Base-by-base conservation (phyloP, 2,888 invertebrate genomes). In the Tiliacea aurago region DNA sequence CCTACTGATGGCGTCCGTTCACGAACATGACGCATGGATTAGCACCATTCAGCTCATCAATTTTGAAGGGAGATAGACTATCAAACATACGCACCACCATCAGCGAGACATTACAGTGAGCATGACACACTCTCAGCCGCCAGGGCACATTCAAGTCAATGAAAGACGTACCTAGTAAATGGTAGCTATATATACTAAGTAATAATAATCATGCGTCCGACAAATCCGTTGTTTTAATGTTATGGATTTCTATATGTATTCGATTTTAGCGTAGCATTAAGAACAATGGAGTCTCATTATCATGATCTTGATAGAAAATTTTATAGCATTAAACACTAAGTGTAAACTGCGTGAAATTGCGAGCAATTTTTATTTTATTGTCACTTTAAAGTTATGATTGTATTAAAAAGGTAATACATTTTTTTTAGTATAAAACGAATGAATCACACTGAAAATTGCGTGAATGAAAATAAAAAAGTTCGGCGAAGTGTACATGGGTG, bases 301-400 rank as follows among this genome's bases (percentile, higher is more conserved):
- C 45, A 63, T n/a, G 47, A 69, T 43, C 33, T 68, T 76, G 7
- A 62, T 76, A 68, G 67, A 43, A 76, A 51, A n/a, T 45, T 37
- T 23, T 61, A 55, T 20, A 47, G 23, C 43, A 61, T n/a, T 49
- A 5, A 74, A 73, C 13, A 63, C 62, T 33, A 49, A 62, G 15
- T 75, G 58, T 51, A 37, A 59, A 45, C 45, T 28, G 23, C 63
- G 28, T 63, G 45, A 56, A 63, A 78, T 70, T 43, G 71, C 49
- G 0, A 58, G 49, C 49, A 28, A 49, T 78, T 49, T 70, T 49
- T 2, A 7, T 56, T 70, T 56, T 37, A 13, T 55, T 49, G 13
- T 51, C 33, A 28, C n/a, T 33, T 51, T 56, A 43, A 47, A 61
- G 23, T 43, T 43, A 55, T 28, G 28, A 2, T 2, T 49, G 33